Conservation (phyloP, 2,888 invertebrate species). For the Megastigmus dorsalis region DNA sequence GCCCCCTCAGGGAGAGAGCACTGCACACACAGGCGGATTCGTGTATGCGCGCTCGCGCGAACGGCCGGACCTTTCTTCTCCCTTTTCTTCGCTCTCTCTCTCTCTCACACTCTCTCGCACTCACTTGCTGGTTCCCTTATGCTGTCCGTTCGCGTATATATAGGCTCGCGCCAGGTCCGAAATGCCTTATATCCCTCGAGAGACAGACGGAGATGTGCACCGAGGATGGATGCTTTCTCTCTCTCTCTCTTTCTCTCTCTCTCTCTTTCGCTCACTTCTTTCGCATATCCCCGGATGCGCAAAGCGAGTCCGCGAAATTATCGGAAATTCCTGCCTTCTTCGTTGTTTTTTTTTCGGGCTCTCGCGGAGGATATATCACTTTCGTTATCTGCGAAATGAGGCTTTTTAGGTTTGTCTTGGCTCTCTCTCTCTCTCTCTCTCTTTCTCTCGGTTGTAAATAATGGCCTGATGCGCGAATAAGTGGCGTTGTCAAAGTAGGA, state of each 20-base stretch:
- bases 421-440: too few relatives aligned
- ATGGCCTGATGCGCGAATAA: too few relatives aligned
- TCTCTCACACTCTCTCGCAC: slow-evolving; percentile 26
- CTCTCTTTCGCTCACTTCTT: slow-evolving; percentile 8
- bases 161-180: not conserved
- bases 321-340: not conserved
- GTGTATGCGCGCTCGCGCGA: too few relatives aligned
- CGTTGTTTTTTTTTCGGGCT: not conserved
- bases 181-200: slow-evolving; percentile 4
- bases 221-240: not conserved
- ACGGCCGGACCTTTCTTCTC: slow-evolving; percentile 58
- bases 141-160: not conserved
- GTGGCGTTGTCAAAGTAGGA: not conserved
- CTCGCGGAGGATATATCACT: too few relatives aligned
- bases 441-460: too few relatives aligned
- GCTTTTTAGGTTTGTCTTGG: too few relatives aligned
- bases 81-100: slow-evolving; percentile 40
- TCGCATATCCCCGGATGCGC: not conserved
- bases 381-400: not conserved
- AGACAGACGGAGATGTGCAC: slow-evolving; percentile 12
- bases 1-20: slow-evolving; percentile 50
- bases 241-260: too few relatives aligned
- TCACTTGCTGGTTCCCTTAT: too few relatives aligned
- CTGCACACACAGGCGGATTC: slow-evolving; percentile 44
- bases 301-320: slow-evolving; percentile 18